These are phyloP conservation scores for Heterodera schachtii DNA, from an alignment of 1,140 invertebrate genomes.

Conservation along the genomic window DNA sequence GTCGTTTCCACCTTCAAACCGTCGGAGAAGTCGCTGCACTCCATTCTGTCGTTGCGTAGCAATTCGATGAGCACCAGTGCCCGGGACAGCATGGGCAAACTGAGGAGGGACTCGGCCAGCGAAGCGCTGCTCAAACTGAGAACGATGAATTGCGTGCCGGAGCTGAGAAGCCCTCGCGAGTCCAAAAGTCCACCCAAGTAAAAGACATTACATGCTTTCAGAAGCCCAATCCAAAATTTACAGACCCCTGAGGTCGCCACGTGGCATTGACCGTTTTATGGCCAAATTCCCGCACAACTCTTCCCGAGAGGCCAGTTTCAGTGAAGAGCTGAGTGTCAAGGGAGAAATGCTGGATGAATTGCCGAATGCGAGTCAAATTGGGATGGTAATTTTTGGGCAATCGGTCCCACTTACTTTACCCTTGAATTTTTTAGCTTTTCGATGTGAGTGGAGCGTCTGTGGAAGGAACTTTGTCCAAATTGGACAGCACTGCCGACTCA, in stretches of 20 bases:
- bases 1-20: conserved; percentile 20
- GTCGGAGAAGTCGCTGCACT: conserved; percentile 25
- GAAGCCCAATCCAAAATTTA: not conserved
- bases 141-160: conserved; percentile 20
- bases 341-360: conserved; percentile 25
- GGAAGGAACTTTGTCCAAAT: not conserved
- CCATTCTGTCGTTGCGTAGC: conserved; percentile 12
- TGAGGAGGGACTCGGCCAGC: conserved; percentile 18
- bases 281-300: conserved; percentile 19
- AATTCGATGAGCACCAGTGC: conserved; percentile 10
- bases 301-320: conserved; percentile 14
- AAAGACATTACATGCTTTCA: not conserved
- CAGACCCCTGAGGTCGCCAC: conserved; percentile 7
- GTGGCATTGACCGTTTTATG: conserved; percentile 11
- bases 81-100: conserved; percentile 20
- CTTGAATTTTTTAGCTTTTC: not conserved
- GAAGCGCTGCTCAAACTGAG: conserved; percentile 24
- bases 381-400: conserved; percentile 15
- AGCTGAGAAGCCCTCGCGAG: conserved; percentile 6
- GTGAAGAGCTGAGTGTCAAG: conserved; percentile 1
- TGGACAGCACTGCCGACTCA: not conserved
- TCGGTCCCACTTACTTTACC: not conserved
- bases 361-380: conserved; percentile 23
- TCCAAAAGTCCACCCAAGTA: conserved; percentile 24
- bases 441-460: not conserved